Evolutionary conservation across 1,140 invertebrate genomes (phyloP).

Genomic region (Polyergus mexicanus): DNA sequence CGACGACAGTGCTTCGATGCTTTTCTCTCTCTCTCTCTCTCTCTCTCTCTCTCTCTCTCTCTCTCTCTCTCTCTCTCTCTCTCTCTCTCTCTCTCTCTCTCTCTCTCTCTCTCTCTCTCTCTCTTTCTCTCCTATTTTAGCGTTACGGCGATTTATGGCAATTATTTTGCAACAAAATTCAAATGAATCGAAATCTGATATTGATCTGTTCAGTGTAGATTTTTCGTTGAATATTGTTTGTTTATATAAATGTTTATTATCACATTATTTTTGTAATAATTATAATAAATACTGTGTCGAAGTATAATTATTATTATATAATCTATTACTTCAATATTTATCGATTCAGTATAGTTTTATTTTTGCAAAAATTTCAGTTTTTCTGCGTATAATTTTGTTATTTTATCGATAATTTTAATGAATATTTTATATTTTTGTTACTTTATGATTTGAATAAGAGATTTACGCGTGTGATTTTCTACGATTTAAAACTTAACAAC

Average conservation of each 20-base stretch:
- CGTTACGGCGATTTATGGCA: neutral
- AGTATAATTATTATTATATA: no score
- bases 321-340: no score
- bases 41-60: neutral
- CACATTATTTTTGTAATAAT: no score
- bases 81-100: slow-evolving; percentile 4
- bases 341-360: no score
- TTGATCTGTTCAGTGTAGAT: neutral
- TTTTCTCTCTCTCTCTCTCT: slow-evolving; percentile 10
- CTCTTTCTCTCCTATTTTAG: neutral
- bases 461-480: slow-evolving; percentile 4
- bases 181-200: neutral
- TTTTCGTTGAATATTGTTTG: neutral
- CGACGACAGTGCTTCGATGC: neutral
- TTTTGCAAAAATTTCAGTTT: no score
- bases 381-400: no score
- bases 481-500: neutral
- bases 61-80: neutral
- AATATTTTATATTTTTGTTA: neutral
- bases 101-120: no score
- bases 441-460: neutral
- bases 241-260: slow-evolving; percentile 12
- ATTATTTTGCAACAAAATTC: neutral
- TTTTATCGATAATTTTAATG: no score
- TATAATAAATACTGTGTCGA: no score